These are phyloP conservation scores for Physella acuta DNA, from an alignment of 1,140 invertebrate species.

Conservation along the genomic window DNA sequence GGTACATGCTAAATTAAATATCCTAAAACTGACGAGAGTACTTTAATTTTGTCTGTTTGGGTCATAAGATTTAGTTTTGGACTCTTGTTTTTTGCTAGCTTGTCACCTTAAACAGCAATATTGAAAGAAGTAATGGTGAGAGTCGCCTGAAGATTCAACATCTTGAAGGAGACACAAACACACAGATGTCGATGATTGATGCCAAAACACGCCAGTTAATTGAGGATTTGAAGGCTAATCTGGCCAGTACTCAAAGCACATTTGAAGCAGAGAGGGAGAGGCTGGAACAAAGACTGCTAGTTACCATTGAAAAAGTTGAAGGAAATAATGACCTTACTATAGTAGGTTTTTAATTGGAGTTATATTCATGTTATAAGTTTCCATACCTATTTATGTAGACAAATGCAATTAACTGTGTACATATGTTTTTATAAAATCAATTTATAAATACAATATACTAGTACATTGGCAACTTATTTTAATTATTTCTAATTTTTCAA, in stretches of 20 bases:
- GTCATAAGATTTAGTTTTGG: no score
- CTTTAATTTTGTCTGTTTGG: no score
- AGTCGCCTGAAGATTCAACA: conserved; percentile 49
- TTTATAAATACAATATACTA: no score
- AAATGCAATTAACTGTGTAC: no score
- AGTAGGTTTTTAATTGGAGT: conserved; percentile 40
- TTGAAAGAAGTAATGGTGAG: conserved; percentile 43
- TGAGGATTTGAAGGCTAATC: conserved; percentile 50
- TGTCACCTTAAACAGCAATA: conserved; percentile 39
- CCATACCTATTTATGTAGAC: no score
- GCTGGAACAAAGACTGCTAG: conserved; percentile 44
- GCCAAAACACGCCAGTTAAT: conserved; percentile 48
- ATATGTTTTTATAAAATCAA: no score
- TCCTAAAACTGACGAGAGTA: no score
- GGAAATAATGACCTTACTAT: conserved; percentile 35
- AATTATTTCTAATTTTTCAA: no score
- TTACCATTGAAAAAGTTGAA: conserved; percentile 40
- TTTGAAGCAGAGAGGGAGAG: conserved; percentile 50
- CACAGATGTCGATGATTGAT: conserved; percentile 51
- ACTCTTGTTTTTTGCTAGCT: no score
- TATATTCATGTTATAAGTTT: no score
- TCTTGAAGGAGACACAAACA: conserved; percentile 48
- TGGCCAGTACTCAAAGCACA: conserved; percentile 34
- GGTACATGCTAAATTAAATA: no score
- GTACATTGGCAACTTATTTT: conserved; percentile 13